Conservation (phyloP, 1,140 invertebrate species). For the Piezodorus guildinii region DNA sequence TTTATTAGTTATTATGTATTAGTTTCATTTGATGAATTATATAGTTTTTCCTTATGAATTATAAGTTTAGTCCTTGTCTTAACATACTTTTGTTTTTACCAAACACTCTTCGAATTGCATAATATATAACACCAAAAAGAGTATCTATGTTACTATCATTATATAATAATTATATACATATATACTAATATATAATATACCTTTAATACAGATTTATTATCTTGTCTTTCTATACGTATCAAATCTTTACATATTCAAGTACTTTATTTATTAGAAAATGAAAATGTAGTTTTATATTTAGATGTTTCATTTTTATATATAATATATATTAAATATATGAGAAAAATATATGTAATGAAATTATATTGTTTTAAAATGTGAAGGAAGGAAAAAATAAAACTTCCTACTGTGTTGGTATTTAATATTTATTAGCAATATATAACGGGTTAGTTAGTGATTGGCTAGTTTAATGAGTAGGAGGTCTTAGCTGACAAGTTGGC, state of each 20-base stretch:
- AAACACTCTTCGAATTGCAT: conserved; percentile 15
- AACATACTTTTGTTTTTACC: not conserved
- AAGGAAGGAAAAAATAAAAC: not conserved
- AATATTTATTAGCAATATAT: conserved; percentile 16
- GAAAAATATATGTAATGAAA: conserved; percentile 10
- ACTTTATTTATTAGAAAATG: conserved; percentile 9
- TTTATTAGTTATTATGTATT: too few relatives aligned
- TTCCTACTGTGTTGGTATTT: conserved; percentile 15
- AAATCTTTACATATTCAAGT: conserved; percentile 14
- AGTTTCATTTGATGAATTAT: too few relatives aligned
- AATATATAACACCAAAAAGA: conserved; percentile 11
- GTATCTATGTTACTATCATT: conserved; percentile 6
- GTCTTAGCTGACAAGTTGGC: not conserved
- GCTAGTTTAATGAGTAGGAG: conserved; percentile 8
- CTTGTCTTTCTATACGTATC: conserved; percentile 15
- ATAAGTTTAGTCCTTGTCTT: too few relatives aligned
- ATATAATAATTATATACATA: conserved; percentile 2
- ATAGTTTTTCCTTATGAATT: too few relatives aligned
- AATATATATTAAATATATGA: conserved; percentile 3
- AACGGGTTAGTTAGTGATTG: conserved; percentile 9
- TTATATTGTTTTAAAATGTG: conserved; percentile 1
- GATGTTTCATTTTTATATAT: conserved; percentile 4
- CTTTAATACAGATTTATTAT: conserved; percentile 13
- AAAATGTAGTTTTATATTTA: conserved; percentile 14
- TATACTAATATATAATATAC: conserved; percentile 12